Conservation (phyloP, 2,888 invertebrate species). For the Cremastinae sp. region DNA sequence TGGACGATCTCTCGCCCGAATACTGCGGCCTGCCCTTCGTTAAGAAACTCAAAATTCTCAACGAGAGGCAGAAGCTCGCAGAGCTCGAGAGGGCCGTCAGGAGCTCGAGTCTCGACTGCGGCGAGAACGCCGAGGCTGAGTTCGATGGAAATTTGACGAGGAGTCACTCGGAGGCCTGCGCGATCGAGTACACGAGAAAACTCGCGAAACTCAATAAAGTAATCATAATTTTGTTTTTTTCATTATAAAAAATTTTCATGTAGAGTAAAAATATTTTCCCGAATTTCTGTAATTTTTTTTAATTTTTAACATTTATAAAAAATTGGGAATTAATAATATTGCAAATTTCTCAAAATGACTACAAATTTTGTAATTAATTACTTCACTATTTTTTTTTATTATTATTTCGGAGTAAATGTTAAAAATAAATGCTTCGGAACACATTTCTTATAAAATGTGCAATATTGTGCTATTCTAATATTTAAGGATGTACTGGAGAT, state of each 20-base stretch:
- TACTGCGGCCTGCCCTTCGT: slow-evolving; percentile 93
- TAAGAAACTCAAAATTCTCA: slow-evolving; percentile 92
- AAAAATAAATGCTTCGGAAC: background rate
- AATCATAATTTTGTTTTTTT: too few species aligned
- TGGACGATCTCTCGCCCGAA: slow-evolving; percentile 93
- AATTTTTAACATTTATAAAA: too few species aligned
- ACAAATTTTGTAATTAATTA: too few species aligned
- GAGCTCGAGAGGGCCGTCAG: slow-evolving; percentile 90
- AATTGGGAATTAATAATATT: too few species aligned
- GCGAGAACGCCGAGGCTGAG: slow-evolving; percentile 83
- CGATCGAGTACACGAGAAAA: slow-evolving; percentile 83
- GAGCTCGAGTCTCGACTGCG: slow-evolving; percentile 90
- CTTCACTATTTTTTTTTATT: too few species aligned
- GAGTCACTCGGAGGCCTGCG: slow-evolving; percentile 91
- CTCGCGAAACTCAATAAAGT: slow-evolving; percentile 77
- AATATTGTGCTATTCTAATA: too few species aligned
- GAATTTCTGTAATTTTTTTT: too few species aligned
- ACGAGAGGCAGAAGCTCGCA: slow-evolving; percentile 92
- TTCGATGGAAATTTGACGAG: slow-evolving; percentile 85
- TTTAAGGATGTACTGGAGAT: too few species aligned
- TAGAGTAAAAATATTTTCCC: background rate
- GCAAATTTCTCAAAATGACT: too few species aligned
- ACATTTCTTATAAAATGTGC: slow-evolving; percentile 15
- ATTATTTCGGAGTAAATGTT: too few species aligned
- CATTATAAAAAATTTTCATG: background rate